Base-by-base conservation (phyloP, 2,888 invertebrate genomes). In the Salpingus planirostris region DNA sequence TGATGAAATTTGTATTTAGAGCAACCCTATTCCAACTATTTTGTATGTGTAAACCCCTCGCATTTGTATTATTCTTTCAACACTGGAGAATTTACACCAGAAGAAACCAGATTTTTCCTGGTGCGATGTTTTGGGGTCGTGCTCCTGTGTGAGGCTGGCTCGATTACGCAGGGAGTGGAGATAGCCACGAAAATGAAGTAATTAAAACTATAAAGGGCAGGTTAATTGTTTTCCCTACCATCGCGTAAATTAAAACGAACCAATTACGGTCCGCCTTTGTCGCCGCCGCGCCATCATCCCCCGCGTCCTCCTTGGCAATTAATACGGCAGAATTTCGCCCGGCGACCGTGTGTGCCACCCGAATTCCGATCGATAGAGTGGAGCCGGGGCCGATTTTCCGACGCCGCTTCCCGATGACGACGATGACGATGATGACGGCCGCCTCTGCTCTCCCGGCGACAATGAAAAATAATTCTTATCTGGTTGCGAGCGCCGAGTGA, bases 181-280 rank as follows among this genome's bases (percentile, higher is more conserved):
- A 73, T 74, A 72, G 73, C 69, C 68, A 69, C 71, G 72, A 71
- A 72, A 75, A 77, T 75, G 76, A 76, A 76, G 75, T 77, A 76
- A 77, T 77, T 77, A 76, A 76, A 77, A 76, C 75, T 76, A 77
- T 76, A 76, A 76, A 76, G 75, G 74, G 74, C 68, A 72, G 71
- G 74, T 76, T 76, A 76, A 77, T 76, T 77, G 76, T 62, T 63
- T 64, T 64, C 63, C 64, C 65, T 62, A 63, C 60, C 62, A 60
- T 60, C 63, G 54, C 62, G 60, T 65, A 65, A 65, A 65, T 64
- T 64, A 64, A 64, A 64, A 64, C 64, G 61, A 63, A 56, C 62
- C 64, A 65, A 65, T 65, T 65, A 65, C 55, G 60, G 61, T 53
- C 44, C 50, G 54, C 57, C 56, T 55, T 59, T 59, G 62, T 60